These are phyloP conservation scores for Alosa alosa DNA, from an alignment of 2,113 vertebrate species.

Conservation along the genomic window DNA sequence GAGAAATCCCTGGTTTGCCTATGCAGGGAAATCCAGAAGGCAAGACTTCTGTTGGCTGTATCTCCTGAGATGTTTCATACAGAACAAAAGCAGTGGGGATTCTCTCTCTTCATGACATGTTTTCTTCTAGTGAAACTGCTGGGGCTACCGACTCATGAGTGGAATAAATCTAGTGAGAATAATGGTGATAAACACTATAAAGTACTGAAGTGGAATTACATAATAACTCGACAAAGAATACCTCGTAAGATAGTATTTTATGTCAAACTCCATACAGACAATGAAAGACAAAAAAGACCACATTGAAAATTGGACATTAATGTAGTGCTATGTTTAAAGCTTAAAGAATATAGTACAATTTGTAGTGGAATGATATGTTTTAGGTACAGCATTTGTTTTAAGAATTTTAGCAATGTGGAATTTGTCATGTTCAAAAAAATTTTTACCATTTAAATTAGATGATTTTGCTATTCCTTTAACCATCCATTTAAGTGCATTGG, in stretches of 20 bases:
- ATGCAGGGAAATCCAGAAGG: conserved; percentile 24
- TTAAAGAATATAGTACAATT: not conserved
- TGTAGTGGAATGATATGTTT: not conserved
- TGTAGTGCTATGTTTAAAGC: not conserved
- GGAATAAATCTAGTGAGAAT: not conserved
- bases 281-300: not conserved
- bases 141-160: not conserved
- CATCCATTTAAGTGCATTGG: not conserved
- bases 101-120: not conserved
- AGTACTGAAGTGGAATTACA: not conserved
- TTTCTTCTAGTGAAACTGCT: not conserved
- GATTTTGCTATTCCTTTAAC: not conserved
- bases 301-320: not conserved
- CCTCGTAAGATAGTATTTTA: not conserved
- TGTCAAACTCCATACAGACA: not conserved
- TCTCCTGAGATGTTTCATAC: not conserved
- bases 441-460: not conserved
- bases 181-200: too few relatives aligned
- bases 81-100: not conserved
- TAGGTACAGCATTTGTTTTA: not conserved
- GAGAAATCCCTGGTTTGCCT: conserved; percentile 3
- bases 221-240: not conserved
- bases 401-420: not conserved
- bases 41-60: not conserved
- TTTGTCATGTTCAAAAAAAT: not conserved